Base-by-base conservation (phyloP, 2,888 invertebrate genomes). In the Aspidapion aeneum region DNA sequence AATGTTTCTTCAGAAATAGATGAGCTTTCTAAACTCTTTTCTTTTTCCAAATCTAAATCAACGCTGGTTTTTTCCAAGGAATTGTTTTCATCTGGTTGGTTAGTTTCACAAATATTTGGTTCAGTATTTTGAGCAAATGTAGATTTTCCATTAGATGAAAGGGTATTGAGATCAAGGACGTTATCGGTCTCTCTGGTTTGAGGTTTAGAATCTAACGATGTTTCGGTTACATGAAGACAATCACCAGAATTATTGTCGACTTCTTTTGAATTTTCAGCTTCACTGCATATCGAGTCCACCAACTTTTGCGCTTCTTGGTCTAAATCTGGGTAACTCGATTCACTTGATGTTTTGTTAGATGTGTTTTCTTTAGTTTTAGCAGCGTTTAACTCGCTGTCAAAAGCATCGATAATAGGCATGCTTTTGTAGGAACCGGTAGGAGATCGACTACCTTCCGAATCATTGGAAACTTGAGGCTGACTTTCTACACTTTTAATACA, bases 401-500 rank as follows among this genome's bases (percentile, higher is more conserved):
- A 68, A 51, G 66, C 62, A 48, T 71, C 71, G 50, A 70, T 69
- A 16, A 70, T 66, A 18, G 70, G 69, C 68, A 70, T 69, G 56
- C 67, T 68, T 63, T 69, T 69, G n/a, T 63, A 61, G 20, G 21
- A 57, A 1, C 64, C 66, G 2, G 61, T 66, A 12, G 55, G 64
- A 18, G 58, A 49, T 20, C 57, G 60, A 57, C 55, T 60, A 12
- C 63, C 65, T 16, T 65, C 66, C 2, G 65, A 64, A 35, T 63
- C 58, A 52, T n/a, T 5, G 17, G 35, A 35, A 3, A 7, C 35
- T 7, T 35, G 5, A 7, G 35, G 35, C 12, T 35, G 3, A 35
- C 5, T 35, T 35, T 35, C 5, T 7, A 35, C 35, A 35, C 35
- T 35, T 35, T 7, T 20, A 50, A n/a, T 16, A 58, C 50, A 55